A percentile compares a stretch with the other conserved stretches of the same genome.
phyloP scores from a whole-genome alignment of 64 coral and sea anemone genomes.

The Catalaphyllia jardinei region DNA sequence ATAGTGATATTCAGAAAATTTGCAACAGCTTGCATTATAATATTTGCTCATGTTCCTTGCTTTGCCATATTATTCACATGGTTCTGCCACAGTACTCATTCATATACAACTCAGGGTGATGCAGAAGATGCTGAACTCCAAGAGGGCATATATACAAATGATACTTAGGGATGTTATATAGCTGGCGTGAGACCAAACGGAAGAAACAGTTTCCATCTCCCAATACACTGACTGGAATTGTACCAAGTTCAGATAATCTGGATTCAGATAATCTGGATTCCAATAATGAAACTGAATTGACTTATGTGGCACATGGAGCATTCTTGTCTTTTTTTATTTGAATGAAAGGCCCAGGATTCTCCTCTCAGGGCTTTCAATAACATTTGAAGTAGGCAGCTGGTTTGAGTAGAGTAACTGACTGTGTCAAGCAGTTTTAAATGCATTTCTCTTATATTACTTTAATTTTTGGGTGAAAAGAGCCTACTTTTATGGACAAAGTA shows the following conservation, averaged over 20 bases:
- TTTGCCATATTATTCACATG: slow-evolving; percentile 46
- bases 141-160: slow-evolving; percentile 52
- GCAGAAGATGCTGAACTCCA: slow-evolving; percentile 47
- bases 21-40: slow-evolving; percentile 48
- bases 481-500: no score
- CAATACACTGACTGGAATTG: no score
- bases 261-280: slow-evolving; percentile 36
- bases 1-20: slow-evolving; percentile 56
- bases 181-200: slow-evolving; percentile 23
- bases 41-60: slow-evolving; percentile 54
- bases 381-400: no score
- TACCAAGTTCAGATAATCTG: no score
- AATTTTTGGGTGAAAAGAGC: no score
- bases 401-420: no score
- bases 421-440: no score
- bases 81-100: slow-evolving; percentile 32
- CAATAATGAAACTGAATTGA: slow-evolving; percentile 56
- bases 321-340: neutral
- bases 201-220: no score
- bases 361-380: no score
- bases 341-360: neutral
- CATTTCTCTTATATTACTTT: no score
- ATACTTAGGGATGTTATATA: slow-evolving; percentile 44
- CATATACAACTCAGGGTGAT: slow-evolving; percentile 61
- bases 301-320: slow-evolving; percentile 1